Base-by-base conservation (phyloP, 2,113 vertebrate species). In the Nerophis lumbriciformis region DNA sequence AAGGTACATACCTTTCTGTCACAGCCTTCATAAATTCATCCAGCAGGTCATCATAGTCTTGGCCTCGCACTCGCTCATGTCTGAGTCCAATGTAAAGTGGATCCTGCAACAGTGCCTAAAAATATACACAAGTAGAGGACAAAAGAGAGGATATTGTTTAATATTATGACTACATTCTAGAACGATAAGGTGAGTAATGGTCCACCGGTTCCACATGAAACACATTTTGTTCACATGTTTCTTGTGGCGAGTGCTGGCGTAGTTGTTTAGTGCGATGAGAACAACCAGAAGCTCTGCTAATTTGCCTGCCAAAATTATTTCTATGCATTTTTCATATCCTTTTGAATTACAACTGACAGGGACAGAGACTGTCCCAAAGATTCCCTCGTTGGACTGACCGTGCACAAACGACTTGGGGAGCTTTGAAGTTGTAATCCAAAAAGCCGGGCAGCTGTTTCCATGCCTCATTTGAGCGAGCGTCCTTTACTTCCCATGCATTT, bases 1-100 rank as follows among this genome's bases (percentile, higher is more conserved):
- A 38, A 51, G 35, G 59, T 54, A 51, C 75, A 6, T 93, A 99
- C 97, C 94, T 94, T 77, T 92, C 92, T 62, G 94, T 91, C 77
- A 96, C 92, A 50, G 95, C 95, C 83, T 92, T 91, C 95, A 98
- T 98, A 78, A 98, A 99, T 87, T 97, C 96, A 77, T 98, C 97
- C 87, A 98, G 83, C 72, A 98, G 93, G 65, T 93, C 90, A 66
- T 99, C 92, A 0, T 99, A 99, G 56, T 90, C 92, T 80, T 90
- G 85, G 66, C 95, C 94, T 86, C 95, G 92, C 44, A 96, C 77
- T 84, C 97, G 88, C 82, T 92, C 94, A 63, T 96, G 95, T 62
- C 92, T 94, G 67, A 98, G 83, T 15, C 97, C 96, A 59, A 98
- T 97, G 83, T 98, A 99, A 63, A 99, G 77, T 16, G 96, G 94